phyloP scores from a whole-genome alignment of 2,797 vertebrate species.

The Sebastes wilsoni region DNA sequence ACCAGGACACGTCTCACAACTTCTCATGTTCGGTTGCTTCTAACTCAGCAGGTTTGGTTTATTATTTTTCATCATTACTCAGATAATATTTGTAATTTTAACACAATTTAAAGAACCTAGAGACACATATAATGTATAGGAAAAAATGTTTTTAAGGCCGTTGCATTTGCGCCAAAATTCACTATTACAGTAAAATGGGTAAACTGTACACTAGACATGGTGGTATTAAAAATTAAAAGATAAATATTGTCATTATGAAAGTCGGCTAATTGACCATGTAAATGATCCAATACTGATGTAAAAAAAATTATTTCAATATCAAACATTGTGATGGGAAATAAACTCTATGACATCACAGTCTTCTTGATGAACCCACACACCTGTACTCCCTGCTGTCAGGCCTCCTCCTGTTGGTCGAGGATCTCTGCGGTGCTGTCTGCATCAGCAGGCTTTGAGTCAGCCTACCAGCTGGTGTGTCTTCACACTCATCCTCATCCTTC shows the following conservation, averaged over 20 bases:
- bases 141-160: background rate
- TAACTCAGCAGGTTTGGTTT: background rate
- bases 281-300: background rate
- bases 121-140: background rate
- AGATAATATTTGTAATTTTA: background rate
- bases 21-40: background rate
- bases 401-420: conserved; percentile 79
- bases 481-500: conserved; percentile 80
- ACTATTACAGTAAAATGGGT: background rate
- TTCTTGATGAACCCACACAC: conserved; percentile 68
- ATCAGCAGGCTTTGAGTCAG: conserved; percentile 91
- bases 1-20: background rate
- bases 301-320: background rate
- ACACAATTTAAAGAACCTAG: background rate
- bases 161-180: background rate
- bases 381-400: conserved; percentile 91
- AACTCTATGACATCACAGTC: background rate
- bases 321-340: background rate
- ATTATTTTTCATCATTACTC: background rate
- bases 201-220: background rate
- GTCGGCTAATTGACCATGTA: background rate
- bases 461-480: conserved; percentile 82
- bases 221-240: background rate
- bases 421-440: conserved; percentile 86
- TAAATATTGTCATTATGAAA: background rate